Evolutionary conservation across 2,888 invertebrate genomes (phyloP).

Genomic region (Lypha dubia): DNA sequence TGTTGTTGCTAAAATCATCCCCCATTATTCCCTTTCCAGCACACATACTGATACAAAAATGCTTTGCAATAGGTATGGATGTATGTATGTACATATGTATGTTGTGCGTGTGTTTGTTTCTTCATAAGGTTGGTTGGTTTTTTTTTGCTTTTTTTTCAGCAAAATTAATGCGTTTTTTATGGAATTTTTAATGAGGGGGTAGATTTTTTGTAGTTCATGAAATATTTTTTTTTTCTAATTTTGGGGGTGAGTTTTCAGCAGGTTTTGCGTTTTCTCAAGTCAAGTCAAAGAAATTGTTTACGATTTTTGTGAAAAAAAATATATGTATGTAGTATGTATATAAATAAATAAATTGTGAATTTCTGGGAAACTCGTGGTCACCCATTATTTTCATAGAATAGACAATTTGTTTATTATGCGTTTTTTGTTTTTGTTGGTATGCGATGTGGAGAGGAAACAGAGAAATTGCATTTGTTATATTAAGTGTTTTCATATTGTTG

Average conservation of each 20-base stretch:
- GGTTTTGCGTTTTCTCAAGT: conserved; percentile 43
- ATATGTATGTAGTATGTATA: too few relatives aligned
- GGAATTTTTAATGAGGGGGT: conserved; percentile 65
- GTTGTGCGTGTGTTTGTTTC: conserved; percentile 32
- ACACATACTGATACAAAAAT: not conserved
- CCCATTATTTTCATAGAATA: conserved; percentile 6
- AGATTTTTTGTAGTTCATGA: conserved; percentile 53
- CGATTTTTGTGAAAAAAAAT: conserved; percentile 1
- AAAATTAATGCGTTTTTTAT: conserved; percentile 70
- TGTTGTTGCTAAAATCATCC: conserved; percentile 55
- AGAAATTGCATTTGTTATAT: conserved; percentile 27
- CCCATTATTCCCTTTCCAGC: conserved; percentile 34
- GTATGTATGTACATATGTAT: conserved; percentile 16
- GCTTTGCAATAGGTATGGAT: not conserved
- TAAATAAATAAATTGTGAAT: not conserved
- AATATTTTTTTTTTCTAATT: conserved; percentile 22
- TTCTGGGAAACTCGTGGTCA: conserved; percentile 25
- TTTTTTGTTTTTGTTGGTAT: not conserved
- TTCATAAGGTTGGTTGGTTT: conserved; percentile 32
- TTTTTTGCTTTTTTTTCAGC: conserved; percentile 55
- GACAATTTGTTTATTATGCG: not conserved
- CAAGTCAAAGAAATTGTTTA: not conserved
- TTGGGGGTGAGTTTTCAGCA: conserved; percentile 67
- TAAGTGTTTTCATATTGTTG: conserved; percentile 52
- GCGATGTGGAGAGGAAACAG: not conserved